A percentile compares a stretch with the other conserved stretches of the same genome.
phyloP scores from a whole-genome alignment of 1,140 invertebrate species.

The Olivierus martensii region DNA sequence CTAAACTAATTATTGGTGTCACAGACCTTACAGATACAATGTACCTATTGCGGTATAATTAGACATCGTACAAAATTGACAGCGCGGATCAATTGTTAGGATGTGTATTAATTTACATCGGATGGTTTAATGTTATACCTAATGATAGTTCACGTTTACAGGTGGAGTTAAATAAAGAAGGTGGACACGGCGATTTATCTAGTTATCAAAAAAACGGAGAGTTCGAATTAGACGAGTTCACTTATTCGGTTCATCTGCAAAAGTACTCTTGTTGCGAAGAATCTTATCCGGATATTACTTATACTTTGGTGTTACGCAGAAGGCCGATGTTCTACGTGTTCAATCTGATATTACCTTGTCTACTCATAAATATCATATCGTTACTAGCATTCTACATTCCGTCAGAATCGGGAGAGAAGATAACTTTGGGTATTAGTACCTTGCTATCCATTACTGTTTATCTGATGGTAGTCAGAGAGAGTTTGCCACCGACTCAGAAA shows the following conservation, averaged over 20 bases:
- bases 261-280: slow-evolving; percentile 39
- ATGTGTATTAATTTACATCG: background rate
- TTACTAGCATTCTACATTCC: slow-evolving; percentile 43
- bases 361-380: slow-evolving; percentile 41
- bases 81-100: background rate
- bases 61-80: background rate
- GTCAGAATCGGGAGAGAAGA: slow-evolving; percentile 42
- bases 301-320: slow-evolving; percentile 32
- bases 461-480: slow-evolving; percentile 42
- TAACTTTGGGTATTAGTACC: slow-evolving; percentile 41
- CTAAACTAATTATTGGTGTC: background rate
- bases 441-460: slow-evolving; percentile 43
- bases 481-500: slow-evolving; percentile 42
- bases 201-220: slow-evolving; percentile 45
- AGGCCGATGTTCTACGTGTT: slow-evolving; percentile 37
- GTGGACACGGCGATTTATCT: slow-evolving; percentile 35
- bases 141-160: background rate
- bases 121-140: background rate
- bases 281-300: slow-evolving; percentile 42
- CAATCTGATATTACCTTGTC: slow-evolving; percentile 43
- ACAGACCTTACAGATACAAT: background rate
- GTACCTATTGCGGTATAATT: background rate
- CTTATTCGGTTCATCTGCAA: slow-evolving; percentile 31
- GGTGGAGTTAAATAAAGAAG: background rate
- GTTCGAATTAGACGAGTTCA: slow-evolving; percentile 40